Conservation (phyloP, 2,888 invertebrate species). For the Stenichneumon culpator region DNA sequence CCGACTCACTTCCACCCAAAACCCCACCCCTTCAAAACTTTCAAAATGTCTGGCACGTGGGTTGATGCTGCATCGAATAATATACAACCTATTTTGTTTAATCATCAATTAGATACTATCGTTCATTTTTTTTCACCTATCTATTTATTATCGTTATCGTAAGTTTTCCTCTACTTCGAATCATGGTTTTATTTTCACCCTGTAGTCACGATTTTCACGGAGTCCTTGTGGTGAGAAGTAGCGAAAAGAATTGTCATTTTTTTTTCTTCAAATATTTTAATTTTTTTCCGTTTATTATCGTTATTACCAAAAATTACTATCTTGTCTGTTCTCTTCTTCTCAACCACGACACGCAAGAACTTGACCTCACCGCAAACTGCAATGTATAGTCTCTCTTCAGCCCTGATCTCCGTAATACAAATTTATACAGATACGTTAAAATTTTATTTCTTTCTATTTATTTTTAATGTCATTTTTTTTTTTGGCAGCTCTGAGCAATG, state of each 20-base stretch:
- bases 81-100: constrained; percentile 26
- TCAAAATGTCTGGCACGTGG: constrained; percentile 59
- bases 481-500: constrained; percentile 36
- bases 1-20: constrained; percentile 58
- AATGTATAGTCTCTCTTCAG: constrained; percentile 68
- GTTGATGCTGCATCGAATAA: constrained; percentile 59
- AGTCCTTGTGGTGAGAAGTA: constrained; percentile 67
- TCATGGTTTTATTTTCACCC: constrained; percentile 60
- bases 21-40: constrained; percentile 45
- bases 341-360: constrained; percentile 70
- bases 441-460: not conserved
- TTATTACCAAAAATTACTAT: constrained; percentile 25
- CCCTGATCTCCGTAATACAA: constrained; percentile 17
- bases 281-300: not conserved
- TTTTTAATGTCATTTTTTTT: not conserved
- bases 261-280: not conserved
- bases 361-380: constrained; percentile 70
- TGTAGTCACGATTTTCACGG: constrained; percentile 70
- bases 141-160: constrained; percentile 53
- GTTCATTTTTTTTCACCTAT: constrained; percentile 49
- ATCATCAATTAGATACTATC: constrained; percentile 19
- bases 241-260: constrained; percentile 45
- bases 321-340: constrained; percentile 68
- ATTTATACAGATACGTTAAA: constrained; percentile 26
- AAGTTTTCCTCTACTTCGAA: constrained; percentile 57